phyloP scores from a whole-genome alignment of 2,888 invertebrate species.

The Drosophila meridionalis region DNA sequence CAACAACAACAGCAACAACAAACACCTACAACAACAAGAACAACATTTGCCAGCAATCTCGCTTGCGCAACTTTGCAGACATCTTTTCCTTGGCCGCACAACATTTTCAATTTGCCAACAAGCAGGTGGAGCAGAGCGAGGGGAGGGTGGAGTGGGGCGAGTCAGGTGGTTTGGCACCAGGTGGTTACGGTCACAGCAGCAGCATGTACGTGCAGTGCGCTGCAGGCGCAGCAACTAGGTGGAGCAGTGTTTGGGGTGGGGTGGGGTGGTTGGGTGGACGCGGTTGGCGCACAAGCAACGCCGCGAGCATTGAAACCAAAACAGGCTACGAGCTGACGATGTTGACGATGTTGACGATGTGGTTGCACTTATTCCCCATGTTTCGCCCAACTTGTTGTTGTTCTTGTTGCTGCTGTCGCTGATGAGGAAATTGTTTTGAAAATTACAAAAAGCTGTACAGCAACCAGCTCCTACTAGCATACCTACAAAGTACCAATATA shows the following conservation, averaged over 20 bases:
- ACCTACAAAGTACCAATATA: conserved; percentile 1
- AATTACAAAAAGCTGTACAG: conserved; percentile 50
- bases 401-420: conserved; percentile 33
- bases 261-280: background rate
- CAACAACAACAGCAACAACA: conserved; percentile 11
- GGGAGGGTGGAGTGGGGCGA: background rate
- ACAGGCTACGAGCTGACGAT: conserved; percentile 60
- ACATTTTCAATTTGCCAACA: conserved; percentile 72
- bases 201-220: conserved; percentile 9
- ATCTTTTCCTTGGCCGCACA: conserved; percentile 52
- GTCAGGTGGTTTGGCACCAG: conserved; percentile 29
- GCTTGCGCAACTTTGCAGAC: conserved; percentile 64
- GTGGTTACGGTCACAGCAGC: conserved; percentile 28
- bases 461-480: conserved; percentile 21
- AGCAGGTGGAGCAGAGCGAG: background rate
- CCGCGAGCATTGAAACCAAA: conserved; percentile 70
- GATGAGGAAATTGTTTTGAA: conserved; percentile 78
- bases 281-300: conserved; percentile 49
- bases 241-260: background rate
- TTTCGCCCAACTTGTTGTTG: conserved; percentile 11
- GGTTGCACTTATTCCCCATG: conserved; percentile 55
- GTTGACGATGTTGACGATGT: conserved; percentile 69
- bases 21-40: conserved; percentile 2
- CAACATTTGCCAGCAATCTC: conserved; percentile 44
- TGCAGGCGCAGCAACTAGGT: conserved; percentile 8